Evolutionary conservation across 1,140 invertebrate genomes (phyloP), one percentile per base, ranked within the genome.

Genomic region (Camponotus vicinus): DNA sequence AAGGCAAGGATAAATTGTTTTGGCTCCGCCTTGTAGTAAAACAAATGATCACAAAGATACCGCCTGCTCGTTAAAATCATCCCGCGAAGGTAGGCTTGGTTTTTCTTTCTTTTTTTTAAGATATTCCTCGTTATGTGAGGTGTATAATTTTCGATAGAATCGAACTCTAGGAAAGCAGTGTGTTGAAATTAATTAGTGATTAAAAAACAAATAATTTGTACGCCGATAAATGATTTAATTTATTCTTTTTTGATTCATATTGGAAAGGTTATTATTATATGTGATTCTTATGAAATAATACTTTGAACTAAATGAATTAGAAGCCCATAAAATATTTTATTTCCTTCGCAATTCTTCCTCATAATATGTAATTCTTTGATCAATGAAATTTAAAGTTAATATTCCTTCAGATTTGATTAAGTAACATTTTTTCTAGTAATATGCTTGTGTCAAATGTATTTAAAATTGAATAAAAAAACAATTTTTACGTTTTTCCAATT

Each of bases 11-110:
- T 85, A 85, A 85, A 85, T 85, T 78, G 49, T 85, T 78, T 78
- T 78, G 63, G 73, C 82, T 78, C 71, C 75, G 82, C 82, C 82
- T 69, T 42, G 18, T 66, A 78, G 70, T 85, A 78, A 85, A 85
- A 85, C 64, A 85, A 85, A 85, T 85, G 82, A 85, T 85, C 82
- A 85, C 73, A 85, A 85, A 85, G 82, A 85, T 85, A 77, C 82
- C 82, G 82, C 82, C 73, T 67, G 75, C 71, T 85, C 82, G 73
- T 85, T 85, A 85, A 85, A 85, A 45, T 85, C 73, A 84, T 78
- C 49, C 63, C 21, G 49, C 63, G 15, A 64, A 78, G 73, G 71
- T 84, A 71, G 82, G 64, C 70, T 59, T 45, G n/a, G 6, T 13
- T 42, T 55, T 64, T 32, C 63, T 52, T 59, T 82, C 69, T 40